Percentiles rank a stretch among this genome's conserved stretches.
Evolutionary conservation across 2,888 invertebrate species (phyloP).

Genomic region (Silvanus unidentatus): DNA sequence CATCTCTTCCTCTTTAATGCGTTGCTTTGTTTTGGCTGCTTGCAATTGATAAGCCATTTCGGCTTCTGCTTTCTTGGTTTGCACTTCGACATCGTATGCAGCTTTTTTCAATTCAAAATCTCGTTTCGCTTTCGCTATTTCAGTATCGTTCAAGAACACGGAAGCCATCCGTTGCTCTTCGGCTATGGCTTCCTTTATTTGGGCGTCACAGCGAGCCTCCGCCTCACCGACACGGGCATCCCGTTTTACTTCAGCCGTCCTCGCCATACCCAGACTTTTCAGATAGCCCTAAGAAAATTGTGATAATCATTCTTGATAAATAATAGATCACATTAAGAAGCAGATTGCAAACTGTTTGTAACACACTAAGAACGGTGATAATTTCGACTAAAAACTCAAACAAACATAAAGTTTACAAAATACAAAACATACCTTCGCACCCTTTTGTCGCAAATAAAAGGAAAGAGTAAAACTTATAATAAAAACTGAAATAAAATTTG

Average conservation of each 20-base stretch:
- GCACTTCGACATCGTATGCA: slow-evolving; percentile 93
- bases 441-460: slow-evolving; percentile 49
- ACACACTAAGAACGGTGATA: no score
- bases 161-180: slow-evolving; percentile 95
- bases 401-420: slow-evolving; percentile 11
- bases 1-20: slow-evolving; percentile 92
- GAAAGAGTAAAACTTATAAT: slow-evolving; percentile 19
- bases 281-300: slow-evolving; percentile 70
- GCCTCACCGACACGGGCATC: slow-evolving; percentile 97
- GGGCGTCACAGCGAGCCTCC: slow-evolving; percentile 87
- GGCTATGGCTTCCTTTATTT: slow-evolving; percentile 90
- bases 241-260: slow-evolving; percentile 90
- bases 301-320: neutral
- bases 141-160: slow-evolving; percentile 89
- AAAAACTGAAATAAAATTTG: slow-evolving; percentile 3
- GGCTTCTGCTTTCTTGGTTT: slow-evolving; percentile 89
- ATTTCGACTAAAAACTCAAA: neutral
- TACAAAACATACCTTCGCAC: slow-evolving; percentile 57
- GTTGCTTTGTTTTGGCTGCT: slow-evolving; percentile 92
- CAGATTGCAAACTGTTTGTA: slow-evolving; percentile 1
- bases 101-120: slow-evolving; percentile 97
- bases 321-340: neutral
- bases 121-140: slow-evolving; percentile 93
- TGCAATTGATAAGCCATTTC: slow-evolving; percentile 90
- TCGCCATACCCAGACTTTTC: slow-evolving; percentile 89